Evolutionary conservation across 2,888 invertebrate species (phyloP).

Genomic region (Leucozona laternaria): DNA sequence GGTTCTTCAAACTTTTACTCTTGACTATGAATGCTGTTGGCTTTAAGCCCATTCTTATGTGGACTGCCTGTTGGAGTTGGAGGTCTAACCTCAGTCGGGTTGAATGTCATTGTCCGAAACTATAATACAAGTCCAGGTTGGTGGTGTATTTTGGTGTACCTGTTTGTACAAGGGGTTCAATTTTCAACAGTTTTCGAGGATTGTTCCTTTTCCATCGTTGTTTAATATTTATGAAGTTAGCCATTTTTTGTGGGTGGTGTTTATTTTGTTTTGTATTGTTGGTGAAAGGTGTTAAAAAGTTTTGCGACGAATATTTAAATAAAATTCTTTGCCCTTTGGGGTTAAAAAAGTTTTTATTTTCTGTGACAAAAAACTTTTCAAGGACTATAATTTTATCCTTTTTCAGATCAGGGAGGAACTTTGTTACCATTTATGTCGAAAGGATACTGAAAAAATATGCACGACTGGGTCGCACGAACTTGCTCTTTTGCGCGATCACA

Average conservation of each 20-base stretch:
- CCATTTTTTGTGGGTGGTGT: slow-evolving; percentile 13
- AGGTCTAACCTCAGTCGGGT: slow-evolving; percentile 60
- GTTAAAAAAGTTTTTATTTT: background rate
- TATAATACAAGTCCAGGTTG: background rate
- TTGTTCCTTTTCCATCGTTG: background rate
- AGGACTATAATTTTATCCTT: background rate
- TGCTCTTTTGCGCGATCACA: too few species aligned
- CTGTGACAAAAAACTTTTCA: background rate
- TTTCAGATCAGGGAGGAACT: background rate
- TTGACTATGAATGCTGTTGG: slow-evolving; percentile 38
- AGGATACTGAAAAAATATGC: too few species aligned
- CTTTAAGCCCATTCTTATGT: slow-evolving; percentile 2
- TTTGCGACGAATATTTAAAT: slow-evolving; percentile 62
- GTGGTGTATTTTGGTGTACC: background rate
- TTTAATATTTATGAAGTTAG: slow-evolving; percentile 46
- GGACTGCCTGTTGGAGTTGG: slow-evolving; percentile 13
- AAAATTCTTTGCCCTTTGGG: slow-evolving; percentile 19
- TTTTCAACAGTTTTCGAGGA: slow-evolving; percentile 31
- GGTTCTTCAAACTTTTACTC: slow-evolving; percentile 55
- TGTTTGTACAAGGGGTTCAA: slow-evolving; percentile 7
- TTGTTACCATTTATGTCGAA: too few species aligned
- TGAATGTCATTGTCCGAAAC: slow-evolving; percentile 63
- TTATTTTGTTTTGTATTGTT: slow-evolving; percentile 14
- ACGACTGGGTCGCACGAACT: too few species aligned
- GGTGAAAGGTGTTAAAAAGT: slow-evolving; percentile 62